These are phyloP conservation scores for Chloroclysta siterata DNA, from an alignment of 2,888 invertebrate genomes.

Conservation along the genomic window DNA sequence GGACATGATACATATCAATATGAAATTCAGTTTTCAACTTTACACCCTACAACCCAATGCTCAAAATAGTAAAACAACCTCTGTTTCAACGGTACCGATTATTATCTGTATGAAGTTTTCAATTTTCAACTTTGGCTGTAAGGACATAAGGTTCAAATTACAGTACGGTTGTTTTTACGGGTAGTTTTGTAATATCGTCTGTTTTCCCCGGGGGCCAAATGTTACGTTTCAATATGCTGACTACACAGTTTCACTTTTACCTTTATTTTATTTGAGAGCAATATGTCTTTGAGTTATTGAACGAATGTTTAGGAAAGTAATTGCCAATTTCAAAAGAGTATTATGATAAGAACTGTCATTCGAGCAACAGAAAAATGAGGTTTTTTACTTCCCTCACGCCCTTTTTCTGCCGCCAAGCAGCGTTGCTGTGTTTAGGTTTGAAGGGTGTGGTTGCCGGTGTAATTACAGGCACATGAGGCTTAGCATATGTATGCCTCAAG, in stretches of 20 bases:
- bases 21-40: slow-evolving; percentile 5
- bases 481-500: too few species aligned
- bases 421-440: too few species aligned
- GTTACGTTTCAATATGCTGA: slow-evolving; percentile 80
- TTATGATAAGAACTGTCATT: too few species aligned
- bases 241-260: slow-evolving; percentile 47
- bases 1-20: background rate
- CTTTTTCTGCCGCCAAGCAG: too few species aligned
- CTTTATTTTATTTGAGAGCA: slow-evolving; percentile 39
- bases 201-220: slow-evolving; percentile 65
- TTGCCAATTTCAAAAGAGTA: background rate
- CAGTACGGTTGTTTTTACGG: slow-evolving; percentile 3
- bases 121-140: background rate
- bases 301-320: slow-evolving; percentile 36
- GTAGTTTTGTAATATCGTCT: slow-evolving; percentile 31
- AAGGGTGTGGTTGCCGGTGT: too few species aligned
- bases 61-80: slow-evolving; percentile 8
- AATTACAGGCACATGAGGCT: too few species aligned
- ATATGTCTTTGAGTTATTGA: slow-evolving; percentile 27
- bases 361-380: too few species aligned
- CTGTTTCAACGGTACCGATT: background rate
- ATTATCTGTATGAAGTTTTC: background rate
- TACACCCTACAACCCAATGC: slow-evolving; percentile 1
- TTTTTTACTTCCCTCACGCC: too few species aligned
- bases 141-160: slow-evolving; percentile 12